Evolutionary conservation across 1,140 invertebrate species (phyloP), one percentile per base, ranked within the genome.

Genomic region (Bathynomus jamesi): DNA sequence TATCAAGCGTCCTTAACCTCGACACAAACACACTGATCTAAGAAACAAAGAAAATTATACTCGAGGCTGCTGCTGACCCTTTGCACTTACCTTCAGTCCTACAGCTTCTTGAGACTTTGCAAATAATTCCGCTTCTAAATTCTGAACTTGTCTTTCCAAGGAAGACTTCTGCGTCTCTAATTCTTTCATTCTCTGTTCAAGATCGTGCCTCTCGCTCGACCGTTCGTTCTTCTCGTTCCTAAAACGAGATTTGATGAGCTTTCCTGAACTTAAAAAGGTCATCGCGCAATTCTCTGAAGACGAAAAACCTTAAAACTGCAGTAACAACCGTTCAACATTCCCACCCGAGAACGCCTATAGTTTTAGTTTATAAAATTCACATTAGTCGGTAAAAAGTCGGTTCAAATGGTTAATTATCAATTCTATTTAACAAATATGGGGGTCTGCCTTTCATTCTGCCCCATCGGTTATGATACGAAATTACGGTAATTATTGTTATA

Each of bases 141-240:
- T 30, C 21, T 69, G 66, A 5, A 69, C 61, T 70, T 81, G 78
- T 29, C 81, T 69, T 32, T 80, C 76, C 53, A 83, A 67, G 0
- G 75, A 70, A 3, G 78, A 76, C 65, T 80, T 80, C 1, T 73
- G 72, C 66, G 80, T 81, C 28, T 79, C 77, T 21, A 83, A 67
- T 65, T 82, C 80, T 24, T 78, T 46, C 27, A 72, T 69, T 61
- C 68, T 71, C 17, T 27, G 65, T 61, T 81, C 80, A 7, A 80
- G 78, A 46, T 80, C 76, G 10, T 53, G 63, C 25, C 73, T 64
- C 40, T 76, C 74, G 32, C 46, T 70, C 4, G 63, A 65, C 62
- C 65, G 68, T 69, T 65, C 29, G 17, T 66, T 64, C 53, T 78
- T 68, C 25, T 73, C 53, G n/a, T 74, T 67, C 65, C 79, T 76